A percentile compares a stretch with the other conserved stretches of the same genome.
Evolutionary conservation across 2,797 vertebrate species (phyloP).

Genomic region (Smutsia gigantea): DNA sequence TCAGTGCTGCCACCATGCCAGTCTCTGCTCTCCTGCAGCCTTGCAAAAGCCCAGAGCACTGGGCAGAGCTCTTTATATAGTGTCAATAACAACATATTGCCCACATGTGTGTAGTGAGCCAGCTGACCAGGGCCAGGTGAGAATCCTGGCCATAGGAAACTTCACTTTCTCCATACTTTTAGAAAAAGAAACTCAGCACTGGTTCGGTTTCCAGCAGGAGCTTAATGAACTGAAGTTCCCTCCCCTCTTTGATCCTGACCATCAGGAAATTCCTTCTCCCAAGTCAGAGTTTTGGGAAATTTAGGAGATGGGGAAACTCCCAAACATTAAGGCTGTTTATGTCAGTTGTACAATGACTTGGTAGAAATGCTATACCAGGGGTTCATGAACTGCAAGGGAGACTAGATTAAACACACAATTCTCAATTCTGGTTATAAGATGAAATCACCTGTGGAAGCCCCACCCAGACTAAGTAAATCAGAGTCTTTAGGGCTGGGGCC

Average conservation of each 20-base stretch:
- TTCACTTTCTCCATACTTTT: too few species aligned
- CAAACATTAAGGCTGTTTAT: not conserved
- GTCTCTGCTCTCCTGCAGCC: too few species aligned
- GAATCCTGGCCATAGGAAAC: too few species aligned
- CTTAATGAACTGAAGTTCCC: not conserved
- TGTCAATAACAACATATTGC: too few species aligned
- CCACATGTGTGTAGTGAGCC: too few species aligned
- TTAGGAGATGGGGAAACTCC: not conserved
- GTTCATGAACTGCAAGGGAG: not conserved
- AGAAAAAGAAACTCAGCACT: not conserved
- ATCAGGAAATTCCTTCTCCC: slow-evolving; percentile 1
- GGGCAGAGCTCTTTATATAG: too few species aligned
- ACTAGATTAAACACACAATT: not conserved
- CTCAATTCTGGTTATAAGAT: slow-evolving; percentile 10
- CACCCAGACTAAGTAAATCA: not conserved
- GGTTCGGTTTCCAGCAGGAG: not conserved
- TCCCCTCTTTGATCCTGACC: not conserved
- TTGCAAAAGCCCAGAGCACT: too few species aligned
- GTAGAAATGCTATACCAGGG: not conserved
- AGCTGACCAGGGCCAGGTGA: too few species aligned
- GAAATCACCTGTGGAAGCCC: not conserved
- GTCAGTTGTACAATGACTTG: not conserved
- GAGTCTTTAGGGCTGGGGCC: not conserved
- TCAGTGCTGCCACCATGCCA: too few species aligned
- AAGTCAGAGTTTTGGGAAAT: slow-evolving; percentile 8